Evolutionary conservation across 1,140 invertebrate species (phyloP).

Genomic region (Caenorhabditis briggsae): DNA sequence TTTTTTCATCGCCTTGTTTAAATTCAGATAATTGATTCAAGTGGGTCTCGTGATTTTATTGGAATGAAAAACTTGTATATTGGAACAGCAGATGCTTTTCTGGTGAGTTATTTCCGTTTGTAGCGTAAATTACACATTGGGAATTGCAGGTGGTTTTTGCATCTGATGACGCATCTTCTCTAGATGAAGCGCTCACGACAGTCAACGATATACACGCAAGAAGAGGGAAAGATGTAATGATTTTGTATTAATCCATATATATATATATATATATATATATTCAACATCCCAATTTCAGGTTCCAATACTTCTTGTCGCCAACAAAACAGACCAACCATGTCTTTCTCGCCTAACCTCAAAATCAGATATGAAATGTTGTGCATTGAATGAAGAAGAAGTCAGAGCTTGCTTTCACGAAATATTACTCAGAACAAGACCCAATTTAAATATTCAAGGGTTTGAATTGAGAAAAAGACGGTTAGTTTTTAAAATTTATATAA

Average conservation of each 20-base stretch:
- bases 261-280: too few species aligned
- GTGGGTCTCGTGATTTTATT: slow-evolving; percentile 73
- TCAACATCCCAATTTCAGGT: slow-evolving; percentile 57
- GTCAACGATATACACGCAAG: slow-evolving; percentile 71
- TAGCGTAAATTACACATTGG: not conserved
- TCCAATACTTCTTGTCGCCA: slow-evolving; percentile 71
- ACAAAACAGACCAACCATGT: slow-evolving; percentile 68
- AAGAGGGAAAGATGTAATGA: slow-evolving; percentile 70
- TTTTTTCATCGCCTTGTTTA: too few species aligned
- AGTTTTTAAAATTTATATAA: not conserved
- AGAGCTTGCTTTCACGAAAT: slow-evolving; percentile 54
- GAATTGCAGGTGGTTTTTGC: slow-evolving; percentile 74
- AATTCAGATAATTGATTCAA: slow-evolving; percentile 73
- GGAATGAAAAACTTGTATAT: slow-evolving; percentile 76
- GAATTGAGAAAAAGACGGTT: slow-evolving; percentile 17
- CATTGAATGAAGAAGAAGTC: slow-evolving; percentile 54
- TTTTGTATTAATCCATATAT: not conserved
- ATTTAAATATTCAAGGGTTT: slow-evolving; percentile 17
- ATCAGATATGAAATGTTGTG: slow-evolving; percentile 43
- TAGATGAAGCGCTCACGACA: slow-evolving; percentile 72
- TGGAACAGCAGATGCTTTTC: slow-evolving; percentile 73
- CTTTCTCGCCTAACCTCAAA: not conserved
- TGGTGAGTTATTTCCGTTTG: slow-evolving; percentile 63
- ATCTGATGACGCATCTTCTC: slow-evolving; percentile 69
- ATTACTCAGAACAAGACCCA: slow-evolving; percentile 69